A percentile compares a stretch with the other conserved stretches of the same genome.
phyloP scores from a whole-genome alignment of 2,113 vertebrate species.

The human region GRCh38 chr6:76557001-76557500 shows the following conservation, averaged over 20 bases:
- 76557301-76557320: too few species aligned
- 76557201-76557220: not conserved
- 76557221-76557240: not conserved
- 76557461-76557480: too few species aligned
- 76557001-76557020: not conserved
- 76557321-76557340: too few species aligned
- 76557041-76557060: not conserved
- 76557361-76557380: too few species aligned
- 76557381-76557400: too few species aligned
- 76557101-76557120: not conserved
- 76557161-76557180: not conserved
- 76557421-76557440: too few species aligned
- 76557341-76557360: too few species aligned
- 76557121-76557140: not conserved
- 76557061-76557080: not conserved
- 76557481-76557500: too few species aligned
- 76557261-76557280: not conserved
- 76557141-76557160: not conserved
- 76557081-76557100: not conserved
- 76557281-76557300: too few species aligned
- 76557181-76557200: not conserved
- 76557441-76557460: too few species aligned
- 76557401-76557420: too few species aligned
- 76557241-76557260: not conserved
- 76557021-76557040: not conserved